Evolutionary conservation across 1,140 invertebrate genomes (phyloP), one percentile per base, ranked within the genome.

Genomic region (Temnothorax curvispinosus): DNA sequence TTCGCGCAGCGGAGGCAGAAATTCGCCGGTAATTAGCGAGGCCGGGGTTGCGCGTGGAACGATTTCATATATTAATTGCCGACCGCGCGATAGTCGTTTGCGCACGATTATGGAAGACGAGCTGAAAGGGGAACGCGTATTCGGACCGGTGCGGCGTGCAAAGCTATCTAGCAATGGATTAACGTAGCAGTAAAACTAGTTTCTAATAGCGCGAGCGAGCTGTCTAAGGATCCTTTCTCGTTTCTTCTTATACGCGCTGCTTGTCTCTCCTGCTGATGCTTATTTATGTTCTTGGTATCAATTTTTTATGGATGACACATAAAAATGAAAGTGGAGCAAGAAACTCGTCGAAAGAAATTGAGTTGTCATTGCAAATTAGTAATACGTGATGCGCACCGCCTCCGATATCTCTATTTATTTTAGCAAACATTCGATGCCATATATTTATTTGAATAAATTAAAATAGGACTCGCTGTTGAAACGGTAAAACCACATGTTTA

Each of bases 31-130:
- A 38, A 84, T 84, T 84, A 74, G 6, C 67, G 7, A 7, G 21
- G 41, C 38, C 18, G 41, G 5, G 21, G 65, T 41, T 74, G 41
- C 69, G 38, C 38, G 67, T 15, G 21, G 27, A 58, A 82, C 3
- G 54, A 74, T 47, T 74, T 84, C 41, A 27, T 84, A 84, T 84
- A 82, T 84, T 84, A 75, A 84, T 84, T 84, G 69, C 67, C 69
- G 41, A 27, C 1, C 18, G 52, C 52, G 77, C 38, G 6, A 38
- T 35, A 54, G 52, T 9, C 13, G 65, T 72, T 72, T 21, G 54
- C 54, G 56, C 67, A 69, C 54, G n/a, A 84, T 84, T 84, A 75
- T 72, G 54, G 80, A 21, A 84, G 80, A 75, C 56, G 69, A 84
- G 54, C 27, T 74, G 69, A 84, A 84, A 84, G 69, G 67, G 13